These are phyloP conservation scores for Microtus pennsylvanicus DNA, from an alignment of 2,113 vertebrate genomes.

Conservation along the genomic window DNA sequence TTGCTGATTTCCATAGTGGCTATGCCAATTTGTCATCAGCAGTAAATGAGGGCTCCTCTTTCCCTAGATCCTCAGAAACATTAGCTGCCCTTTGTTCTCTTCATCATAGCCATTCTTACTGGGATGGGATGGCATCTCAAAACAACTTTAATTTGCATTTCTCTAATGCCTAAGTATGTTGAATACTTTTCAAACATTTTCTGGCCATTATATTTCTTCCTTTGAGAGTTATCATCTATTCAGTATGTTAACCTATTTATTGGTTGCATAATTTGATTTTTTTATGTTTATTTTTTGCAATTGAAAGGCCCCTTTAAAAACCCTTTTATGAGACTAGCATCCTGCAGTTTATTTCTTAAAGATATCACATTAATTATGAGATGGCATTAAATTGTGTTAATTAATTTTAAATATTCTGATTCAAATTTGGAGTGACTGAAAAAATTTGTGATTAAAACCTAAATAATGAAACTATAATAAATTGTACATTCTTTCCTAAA, in stretches of 20 bases:
- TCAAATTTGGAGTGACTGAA: slow-evolving; percentile 3
- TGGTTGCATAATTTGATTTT: not conserved
- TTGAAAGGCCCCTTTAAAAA: not conserved
- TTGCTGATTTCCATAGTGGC: not conserved
- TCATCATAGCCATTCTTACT: not conserved
- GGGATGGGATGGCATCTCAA: not conserved
- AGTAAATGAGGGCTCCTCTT: too few species aligned
- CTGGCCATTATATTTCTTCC: not conserved
- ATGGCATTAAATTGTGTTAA: not conserved
- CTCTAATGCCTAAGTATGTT: not conserved
- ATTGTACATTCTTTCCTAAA: not conserved
- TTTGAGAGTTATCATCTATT: not conserved
- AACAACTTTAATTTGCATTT: not conserved
- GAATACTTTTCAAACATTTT: not conserved
- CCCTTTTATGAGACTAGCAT: slow-evolving; percentile 18
- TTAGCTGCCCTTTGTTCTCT: not conserved
- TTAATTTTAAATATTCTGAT: slow-evolving; percentile 11
- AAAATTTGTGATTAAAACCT: slow-evolving; percentile 9
- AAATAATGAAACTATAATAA: not conserved
- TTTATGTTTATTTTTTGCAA: not conserved
- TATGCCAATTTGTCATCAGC: not conserved
- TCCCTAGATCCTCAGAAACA: not conserved
- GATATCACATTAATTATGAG: not conserved
- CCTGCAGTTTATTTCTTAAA: not conserved
- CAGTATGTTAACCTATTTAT: not conserved